phyloP scores from a whole-genome alignment of 2,888 invertebrate species.

The Cynaeus angustus region DNA sequence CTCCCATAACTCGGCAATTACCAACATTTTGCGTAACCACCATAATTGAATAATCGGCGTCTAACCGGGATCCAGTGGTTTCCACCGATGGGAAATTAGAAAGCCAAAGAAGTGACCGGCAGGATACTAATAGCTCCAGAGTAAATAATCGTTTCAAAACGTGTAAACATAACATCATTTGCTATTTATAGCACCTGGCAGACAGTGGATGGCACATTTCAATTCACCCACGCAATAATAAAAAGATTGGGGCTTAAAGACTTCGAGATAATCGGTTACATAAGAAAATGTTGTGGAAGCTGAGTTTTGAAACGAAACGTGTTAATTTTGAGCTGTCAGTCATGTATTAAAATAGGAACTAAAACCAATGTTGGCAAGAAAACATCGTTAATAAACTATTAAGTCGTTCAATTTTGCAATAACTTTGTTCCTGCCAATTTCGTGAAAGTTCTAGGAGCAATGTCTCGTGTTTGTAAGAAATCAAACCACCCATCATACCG shows the following conservation, averaged over 20 bases:
- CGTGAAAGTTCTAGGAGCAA: conserved; percentile 2
- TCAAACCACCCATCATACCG: conserved; percentile 26
- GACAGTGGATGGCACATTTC: conserved; percentile 46
- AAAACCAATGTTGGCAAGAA: background rate
- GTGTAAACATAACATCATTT: conserved; percentile 60
- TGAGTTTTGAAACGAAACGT: background rate
- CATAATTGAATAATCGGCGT: background rate
- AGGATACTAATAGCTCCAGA: conserved; percentile 41
- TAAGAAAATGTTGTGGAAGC: background rate
- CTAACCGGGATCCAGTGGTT: conserved; percentile 13
- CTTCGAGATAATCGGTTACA: background rate
- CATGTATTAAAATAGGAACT: background rate
- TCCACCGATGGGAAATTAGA: conserved; percentile 15
- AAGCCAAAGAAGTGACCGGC: conserved; percentile 15
- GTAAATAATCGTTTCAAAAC: conserved; percentile 51
- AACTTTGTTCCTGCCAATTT: background rate
- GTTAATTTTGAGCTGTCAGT: conserved; percentile 3
- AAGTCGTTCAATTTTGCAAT: background rate
- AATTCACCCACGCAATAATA: conserved; percentile 48
- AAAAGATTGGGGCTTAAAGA: conserved; percentile 21
- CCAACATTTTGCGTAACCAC: background rate
- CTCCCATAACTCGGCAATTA: no score
- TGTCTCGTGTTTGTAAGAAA: conserved; percentile 13
- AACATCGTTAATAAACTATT: background rate
- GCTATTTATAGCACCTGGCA: conserved; percentile 61